A percentile compares a stretch with the other conserved stretches of the same genome.
These are phyloP conservation scores for Eilema sororculum DNA, from an alignment of 2,888 invertebrate species.

Conservation along the genomic window DNA sequence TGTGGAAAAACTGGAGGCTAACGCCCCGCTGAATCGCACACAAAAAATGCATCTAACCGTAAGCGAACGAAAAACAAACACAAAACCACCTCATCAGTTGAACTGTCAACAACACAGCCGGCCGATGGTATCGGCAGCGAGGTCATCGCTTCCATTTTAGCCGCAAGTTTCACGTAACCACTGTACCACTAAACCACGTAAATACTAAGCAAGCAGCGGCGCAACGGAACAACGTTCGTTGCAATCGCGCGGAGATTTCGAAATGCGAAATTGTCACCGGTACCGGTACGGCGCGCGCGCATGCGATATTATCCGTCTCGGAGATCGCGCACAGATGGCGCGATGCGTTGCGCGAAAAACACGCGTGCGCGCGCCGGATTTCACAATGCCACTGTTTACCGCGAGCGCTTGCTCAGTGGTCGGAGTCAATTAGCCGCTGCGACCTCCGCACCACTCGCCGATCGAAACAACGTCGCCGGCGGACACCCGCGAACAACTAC, in stretches of 20 bases:
- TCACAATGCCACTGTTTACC: conserved; percentile 78
- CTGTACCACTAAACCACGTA: conserved; percentile 58
- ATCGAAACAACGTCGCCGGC: conserved; percentile 57
- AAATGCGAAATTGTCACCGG: conserved; percentile 73
- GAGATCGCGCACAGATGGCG: conserved; percentile 58
- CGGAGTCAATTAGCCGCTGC: conserved; percentile 56
- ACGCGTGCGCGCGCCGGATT: conserved; percentile 78
- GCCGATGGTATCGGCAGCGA: conserved; percentile 61
- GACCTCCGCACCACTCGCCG: conserved; percentile 61
- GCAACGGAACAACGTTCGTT: conserved; percentile 63
- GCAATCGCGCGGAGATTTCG: conserved; percentile 71
- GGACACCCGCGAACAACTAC: conserved; percentile 60
- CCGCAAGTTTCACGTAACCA: conserved; percentile 61
- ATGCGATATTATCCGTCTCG: conserved; percentile 52
- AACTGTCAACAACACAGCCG: conserved; percentile 53
- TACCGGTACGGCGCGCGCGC: conserved; percentile 52
- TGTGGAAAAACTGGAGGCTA: conserved; percentile 52
- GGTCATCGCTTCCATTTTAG: conserved; percentile 77
- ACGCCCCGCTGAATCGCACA: conserved; percentile 45
- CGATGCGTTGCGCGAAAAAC: conserved; percentile 64
- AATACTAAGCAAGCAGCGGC: conserved; percentile 52
- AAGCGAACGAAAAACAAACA: conserved; percentile 71
- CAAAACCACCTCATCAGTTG: conserved; percentile 73
- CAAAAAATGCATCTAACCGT: conserved; percentile 53
- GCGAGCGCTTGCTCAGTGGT: conserved; percentile 55